These are phyloP conservation scores for Lathronympha strigana DNA, from an alignment of 2,888 invertebrate species.

Conservation along the genomic window DNA sequence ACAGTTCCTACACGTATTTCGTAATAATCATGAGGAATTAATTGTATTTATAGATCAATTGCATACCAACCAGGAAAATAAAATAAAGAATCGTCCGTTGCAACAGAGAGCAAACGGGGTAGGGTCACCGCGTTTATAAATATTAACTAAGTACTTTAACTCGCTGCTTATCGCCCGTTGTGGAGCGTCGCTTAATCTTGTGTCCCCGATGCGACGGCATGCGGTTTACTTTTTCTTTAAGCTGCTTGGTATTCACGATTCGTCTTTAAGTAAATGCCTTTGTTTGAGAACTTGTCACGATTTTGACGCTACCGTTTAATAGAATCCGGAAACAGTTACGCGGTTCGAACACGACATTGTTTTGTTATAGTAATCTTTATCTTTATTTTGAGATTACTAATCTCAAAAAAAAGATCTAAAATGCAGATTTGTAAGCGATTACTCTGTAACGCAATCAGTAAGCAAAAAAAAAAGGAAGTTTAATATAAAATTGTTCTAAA, in stretches of 20 bases:
- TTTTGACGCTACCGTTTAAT: constrained; percentile 37
- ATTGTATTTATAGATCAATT: neutral
- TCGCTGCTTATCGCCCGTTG: constrained; percentile 26
- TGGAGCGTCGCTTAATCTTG: constrained; percentile 35
- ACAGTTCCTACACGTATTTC: neutral
- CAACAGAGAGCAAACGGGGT: constrained; percentile 1
- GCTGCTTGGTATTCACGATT: constrained; percentile 49
- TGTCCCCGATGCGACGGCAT: constrained; percentile 41
- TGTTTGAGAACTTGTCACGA: constrained; percentile 53
- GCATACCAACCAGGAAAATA: neutral
- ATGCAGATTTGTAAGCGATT: neutral
- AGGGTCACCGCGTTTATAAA: constrained; percentile 25
- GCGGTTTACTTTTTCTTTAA: constrained; percentile 49
- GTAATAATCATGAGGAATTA: neutral
- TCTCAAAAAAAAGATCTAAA: neutral
- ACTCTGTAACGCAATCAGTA: neutral
- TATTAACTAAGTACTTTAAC: constrained; percentile 26
- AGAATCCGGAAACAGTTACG: constrained; percentile 28
- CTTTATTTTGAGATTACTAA: too few species aligned
- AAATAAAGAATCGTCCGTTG: neutral
- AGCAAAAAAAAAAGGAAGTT: too few species aligned
- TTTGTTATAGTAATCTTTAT: neutral
- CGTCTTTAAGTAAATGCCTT: constrained; percentile 50
- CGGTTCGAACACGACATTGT: constrained; percentile 12
- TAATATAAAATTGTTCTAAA: too few species aligned